A percentile compares a stretch with the other conserved stretches of the same genome.
Conservation (phyloP, 1,140 invertebrate genomes). For the Hyposmocoma kahamanoa region DNA sequence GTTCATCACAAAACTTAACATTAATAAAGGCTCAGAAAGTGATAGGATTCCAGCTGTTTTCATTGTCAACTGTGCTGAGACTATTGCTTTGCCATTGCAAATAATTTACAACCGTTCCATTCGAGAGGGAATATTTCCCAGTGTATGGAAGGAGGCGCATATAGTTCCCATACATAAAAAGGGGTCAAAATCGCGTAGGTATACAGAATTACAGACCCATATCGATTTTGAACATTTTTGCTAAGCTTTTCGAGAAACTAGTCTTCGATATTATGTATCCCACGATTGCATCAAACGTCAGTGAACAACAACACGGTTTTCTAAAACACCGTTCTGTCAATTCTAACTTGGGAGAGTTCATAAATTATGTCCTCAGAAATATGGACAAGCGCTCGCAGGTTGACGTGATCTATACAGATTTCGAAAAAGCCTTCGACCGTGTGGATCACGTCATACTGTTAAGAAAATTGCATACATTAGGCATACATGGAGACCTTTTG, state of each 20-base stretch:
- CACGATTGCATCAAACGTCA: neutral
- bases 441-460: slow-evolving; percentile 19
- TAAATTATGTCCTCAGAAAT: slow-evolving; percentile 14
- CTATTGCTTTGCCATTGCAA: neutral
- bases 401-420: slow-evolving; percentile 35
- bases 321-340: neutral
- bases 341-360: slow-evolving; percentile 14
- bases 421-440: slow-evolving; percentile 37
- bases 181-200: neutral
- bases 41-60: slow-evolving; percentile 6
- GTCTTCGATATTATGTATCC: slow-evolving; percentile 10
- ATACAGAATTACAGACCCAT: slow-evolving; percentile 26
- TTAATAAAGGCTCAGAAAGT: slow-evolving; percentile 7
- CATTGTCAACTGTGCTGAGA: neutral
- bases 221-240: slow-evolving; percentile 24
- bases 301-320: neutral
- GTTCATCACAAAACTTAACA: slow-evolving; percentile 3
- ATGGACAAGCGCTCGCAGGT: slow-evolving; percentile 24
- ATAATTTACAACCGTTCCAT: neutral
- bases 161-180: slow-evolving; percentile 18
- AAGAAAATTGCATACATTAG: slow-evolving; percentile 13
- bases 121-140: slow-evolving; percentile 5
- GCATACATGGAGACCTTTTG: slow-evolving; percentile 19
- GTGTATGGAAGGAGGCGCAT: slow-evolving; percentile 13
- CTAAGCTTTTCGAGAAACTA: slow-evolving; percentile 31